Conservation (phyloP, 1,140 invertebrate genomes). For the Geopemphigus sp. region DNA sequence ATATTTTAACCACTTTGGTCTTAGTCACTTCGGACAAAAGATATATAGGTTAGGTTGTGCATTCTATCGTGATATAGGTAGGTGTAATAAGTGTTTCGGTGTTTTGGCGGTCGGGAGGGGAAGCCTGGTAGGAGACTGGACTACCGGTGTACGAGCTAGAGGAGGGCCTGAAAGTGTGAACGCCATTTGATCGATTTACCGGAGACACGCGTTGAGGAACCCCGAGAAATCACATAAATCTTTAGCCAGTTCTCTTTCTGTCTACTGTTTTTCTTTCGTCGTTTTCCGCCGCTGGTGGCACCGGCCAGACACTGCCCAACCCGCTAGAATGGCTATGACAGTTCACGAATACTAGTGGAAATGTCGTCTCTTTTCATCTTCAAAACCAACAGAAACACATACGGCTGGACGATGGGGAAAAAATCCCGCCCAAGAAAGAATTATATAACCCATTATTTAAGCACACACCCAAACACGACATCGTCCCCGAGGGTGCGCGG, state of each 20-base stretch:
- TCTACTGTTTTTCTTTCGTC: background rate
- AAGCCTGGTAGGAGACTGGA: background rate
- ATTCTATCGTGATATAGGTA: background rate
- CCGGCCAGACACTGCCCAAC: background rate
- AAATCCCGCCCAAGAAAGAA: background rate
- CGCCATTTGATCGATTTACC: conserved; percentile 36
- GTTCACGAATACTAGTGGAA: background rate
- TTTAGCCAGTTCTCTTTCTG: background rate
- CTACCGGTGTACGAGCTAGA: background rate
- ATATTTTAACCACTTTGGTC: background rate
- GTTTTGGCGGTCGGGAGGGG: background rate
- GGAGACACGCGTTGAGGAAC: conserved; percentile 15
- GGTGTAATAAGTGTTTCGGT: background rate
- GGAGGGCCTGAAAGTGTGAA: conserved; percentile 23
- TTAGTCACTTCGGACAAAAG: background rate
- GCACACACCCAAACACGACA: background rate
- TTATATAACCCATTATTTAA: background rate
- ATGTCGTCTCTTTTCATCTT: background rate
- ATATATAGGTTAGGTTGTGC: conserved; percentile 18
- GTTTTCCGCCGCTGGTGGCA: background rate
- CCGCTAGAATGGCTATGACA: background rate
- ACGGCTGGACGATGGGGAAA: background rate
- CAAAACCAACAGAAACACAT: conserved; percentile 12
- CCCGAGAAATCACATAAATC: conserved; percentile 41
- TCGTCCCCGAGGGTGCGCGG: background rate